Percentiles rank a stretch among this genome's conserved stretches.
phyloP scores from a whole-genome alignment of 2,888 invertebrate genomes.

The Pyrgus malvae region DNA sequence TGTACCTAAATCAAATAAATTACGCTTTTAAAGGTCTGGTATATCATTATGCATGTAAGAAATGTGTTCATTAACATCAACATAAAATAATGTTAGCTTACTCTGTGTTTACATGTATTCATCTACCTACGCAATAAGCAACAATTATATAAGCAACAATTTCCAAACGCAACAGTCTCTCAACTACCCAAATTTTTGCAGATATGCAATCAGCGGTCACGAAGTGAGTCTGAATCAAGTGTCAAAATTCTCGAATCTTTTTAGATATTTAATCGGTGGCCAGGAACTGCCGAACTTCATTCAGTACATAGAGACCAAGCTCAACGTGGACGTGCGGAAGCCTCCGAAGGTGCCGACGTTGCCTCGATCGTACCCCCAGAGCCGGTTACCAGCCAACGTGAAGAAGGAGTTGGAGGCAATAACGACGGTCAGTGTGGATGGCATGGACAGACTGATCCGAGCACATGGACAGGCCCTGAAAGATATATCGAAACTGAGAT shows the following conservation, averaged over 20 bases:
- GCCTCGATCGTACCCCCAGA: conserved; percentile 85
- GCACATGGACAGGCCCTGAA: conserved; percentile 96
- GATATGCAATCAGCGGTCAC: background rate
- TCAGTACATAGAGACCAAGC: conserved; percentile 88
- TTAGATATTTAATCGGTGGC: conserved; percentile 89
- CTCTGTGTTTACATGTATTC: too few species aligned
- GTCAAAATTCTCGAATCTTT: background rate
- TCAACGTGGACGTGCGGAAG: conserved; percentile 84
- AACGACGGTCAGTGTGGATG: conserved; percentile 79
- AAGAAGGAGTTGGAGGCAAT: conserved; percentile 79
- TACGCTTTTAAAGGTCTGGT: too few species aligned
- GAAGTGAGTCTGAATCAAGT: background rate
- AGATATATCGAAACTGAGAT: conserved; percentile 91
- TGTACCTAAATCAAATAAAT: too few species aligned
- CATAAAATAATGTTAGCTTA: too few species aligned
- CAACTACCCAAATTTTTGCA: too few species aligned
- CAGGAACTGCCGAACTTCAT: conserved; percentile 89
- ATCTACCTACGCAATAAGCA: too few species aligned
- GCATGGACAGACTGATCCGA: conserved; percentile 91
- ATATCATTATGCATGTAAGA: too few species aligned
- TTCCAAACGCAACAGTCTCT: too few species aligned
- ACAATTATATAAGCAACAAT: too few species aligned
- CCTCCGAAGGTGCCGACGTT: conserved; percentile 71
- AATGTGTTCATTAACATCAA: too few species aligned
- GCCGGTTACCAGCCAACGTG: conserved; percentile 83